Base-by-base conservation (phyloP, 1,140 invertebrate species). In the Drosophila yakuba region DNA sequence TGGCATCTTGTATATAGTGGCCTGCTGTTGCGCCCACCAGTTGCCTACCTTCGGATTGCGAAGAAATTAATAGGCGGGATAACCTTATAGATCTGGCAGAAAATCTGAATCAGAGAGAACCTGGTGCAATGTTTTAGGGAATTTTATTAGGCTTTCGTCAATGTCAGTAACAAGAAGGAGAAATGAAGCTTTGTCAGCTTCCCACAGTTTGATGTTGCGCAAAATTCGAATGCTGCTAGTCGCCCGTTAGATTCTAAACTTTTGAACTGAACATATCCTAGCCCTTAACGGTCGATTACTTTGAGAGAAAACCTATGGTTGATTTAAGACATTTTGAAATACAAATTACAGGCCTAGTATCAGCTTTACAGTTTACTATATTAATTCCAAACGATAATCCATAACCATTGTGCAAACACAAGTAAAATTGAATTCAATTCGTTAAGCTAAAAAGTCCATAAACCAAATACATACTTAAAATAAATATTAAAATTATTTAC, bases 1-100 rank as follows among this genome's bases (percentile, higher is more conserved):
- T 92, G 98, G 97, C 41, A 94, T 98, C 92, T 94, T 98, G 54
- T 98, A 98, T 92, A 95, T 98, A 61, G 92, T 97, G 39, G 95
- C 97, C 52, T 96, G 96, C 91, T 94, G 94, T 76, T 94, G 95
- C 93, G 94, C 94, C 54, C 91, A 93, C 56, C 93, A 93, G 73
- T 85, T 95, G 71, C 95, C 95, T 17, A 80, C 73, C 6, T 80
- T 92, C 43, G 80, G 75, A 10, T 74, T 62, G 50, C 74, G 90
- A 2, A 88, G 80, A 48, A 47, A 79, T 52, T 86, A 71, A 50
- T 23, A 12, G 2, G 17, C 23, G 14, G 10, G 35, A 8, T 2
- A 14, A 35, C 23, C 14, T 8, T 20, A 57, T 35, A 15, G 8
- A 59, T 36, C 63, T 32, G 14, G 25, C 48, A 32, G 28, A 66